phyloP scores from a whole-genome alignment of 2,888 invertebrate genomes.

The Drosophila borborema region DNA sequence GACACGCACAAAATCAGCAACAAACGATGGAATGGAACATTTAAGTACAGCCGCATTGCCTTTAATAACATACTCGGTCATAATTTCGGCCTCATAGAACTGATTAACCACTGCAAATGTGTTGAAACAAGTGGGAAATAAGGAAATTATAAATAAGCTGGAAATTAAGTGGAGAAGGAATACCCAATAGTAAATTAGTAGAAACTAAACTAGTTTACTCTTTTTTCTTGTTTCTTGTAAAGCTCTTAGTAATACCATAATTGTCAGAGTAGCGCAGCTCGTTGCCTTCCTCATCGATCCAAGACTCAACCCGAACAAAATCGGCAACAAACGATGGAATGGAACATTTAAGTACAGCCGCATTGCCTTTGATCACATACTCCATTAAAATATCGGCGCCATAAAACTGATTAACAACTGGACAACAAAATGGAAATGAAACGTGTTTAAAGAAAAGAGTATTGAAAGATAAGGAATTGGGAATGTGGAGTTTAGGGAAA shows the following conservation, averaged over 20 bases:
- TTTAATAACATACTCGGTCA: conserved; percentile 90
- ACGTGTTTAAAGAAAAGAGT: background rate
- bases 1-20: conserved; percentile 90
- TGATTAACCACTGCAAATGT: conserved; percentile 88
- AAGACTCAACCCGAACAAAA: conserved; percentile 89
- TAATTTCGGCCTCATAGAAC: conserved; percentile 90
- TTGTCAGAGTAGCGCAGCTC: conserved; percentile 85
- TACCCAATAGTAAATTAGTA: conserved; percentile 10
- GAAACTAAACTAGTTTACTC: conserved; percentile 11
- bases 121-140: conserved; percentile 25
- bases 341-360: conserved; percentile 90
- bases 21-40: conserved; percentile 91
- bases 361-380: conserved; percentile 91
- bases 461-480: conserved; percentile 7
- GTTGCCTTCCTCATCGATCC: conserved; percentile 89
- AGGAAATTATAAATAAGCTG: conserved; percentile 33
- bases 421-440: conserved; percentile 14
- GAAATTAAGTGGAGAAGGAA: conserved; percentile 12
- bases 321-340: conserved; percentile 91
- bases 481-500: background rate
- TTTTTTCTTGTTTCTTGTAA: conserved; percentile 3
- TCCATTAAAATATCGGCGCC: conserved; percentile 90
- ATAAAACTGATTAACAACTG: conserved; percentile 91
- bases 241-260: conserved; percentile 84
- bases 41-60: conserved; percentile 90